phyloP scores from a whole-genome alignment of 1,140 invertebrate species.

The Caerostris extrusa region DNA sequence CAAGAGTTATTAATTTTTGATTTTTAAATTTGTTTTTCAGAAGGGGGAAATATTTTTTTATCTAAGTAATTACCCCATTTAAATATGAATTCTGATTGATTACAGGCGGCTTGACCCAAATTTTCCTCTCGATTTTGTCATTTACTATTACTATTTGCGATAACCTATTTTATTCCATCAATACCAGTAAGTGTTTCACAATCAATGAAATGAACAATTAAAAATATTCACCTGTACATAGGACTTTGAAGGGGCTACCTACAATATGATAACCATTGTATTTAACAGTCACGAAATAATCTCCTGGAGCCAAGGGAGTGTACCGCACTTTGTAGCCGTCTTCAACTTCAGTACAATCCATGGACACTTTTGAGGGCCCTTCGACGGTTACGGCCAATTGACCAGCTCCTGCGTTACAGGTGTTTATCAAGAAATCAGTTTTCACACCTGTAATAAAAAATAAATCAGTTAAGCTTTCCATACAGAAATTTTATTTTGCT shows the following conservation, averaged over 20 bases:
- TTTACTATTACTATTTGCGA: too few species aligned
- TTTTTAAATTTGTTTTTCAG: too few species aligned
- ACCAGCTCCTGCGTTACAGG: constrained; percentile 95
- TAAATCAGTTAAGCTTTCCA: too few species aligned
- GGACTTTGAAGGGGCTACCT: constrained; percentile 95
- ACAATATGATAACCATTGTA: constrained; percentile 97
- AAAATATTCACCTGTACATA: constrained; percentile 78
- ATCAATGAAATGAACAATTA: background rate
- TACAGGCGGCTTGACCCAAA: too few species aligned
- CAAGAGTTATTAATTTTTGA: too few species aligned
- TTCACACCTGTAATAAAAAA: constrained; percentile 82
- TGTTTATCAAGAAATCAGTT: constrained; percentile 97
- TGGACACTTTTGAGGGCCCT: constrained; percentile 96
- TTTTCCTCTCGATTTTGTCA: too few species aligned
- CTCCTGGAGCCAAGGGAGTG: constrained; percentile 94
- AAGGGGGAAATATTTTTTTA: too few species aligned
- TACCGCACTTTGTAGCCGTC: constrained; percentile 98
- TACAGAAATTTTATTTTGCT: too few species aligned
- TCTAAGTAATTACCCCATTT: too few species aligned
- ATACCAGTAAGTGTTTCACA: background rate
- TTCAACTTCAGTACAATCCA: constrained; percentile 97
- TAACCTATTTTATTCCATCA: too few species aligned
- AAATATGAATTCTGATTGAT: too few species aligned
- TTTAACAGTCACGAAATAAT: constrained; percentile 97
- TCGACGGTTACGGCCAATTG: constrained; percentile 96